phyloP scores from a whole-genome alignment of 2,888 invertebrate genomes.

The Vesta saturnalis region DNA sequence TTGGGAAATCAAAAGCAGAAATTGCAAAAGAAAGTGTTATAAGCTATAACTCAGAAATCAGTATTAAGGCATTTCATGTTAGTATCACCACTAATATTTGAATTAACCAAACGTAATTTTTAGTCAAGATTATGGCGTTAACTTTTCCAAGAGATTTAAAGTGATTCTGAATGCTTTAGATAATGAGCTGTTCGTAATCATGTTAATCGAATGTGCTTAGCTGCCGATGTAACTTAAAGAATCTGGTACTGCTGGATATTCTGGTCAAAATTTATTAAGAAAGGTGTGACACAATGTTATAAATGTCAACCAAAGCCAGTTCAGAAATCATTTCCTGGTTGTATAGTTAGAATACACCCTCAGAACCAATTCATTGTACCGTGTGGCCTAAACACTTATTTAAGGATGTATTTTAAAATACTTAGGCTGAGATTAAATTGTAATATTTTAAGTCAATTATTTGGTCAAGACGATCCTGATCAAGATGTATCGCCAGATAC shows the following conservation, averaged over 20 bases:
- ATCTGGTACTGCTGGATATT: constrained; percentile 97
- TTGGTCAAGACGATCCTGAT: constrained; percentile 96
- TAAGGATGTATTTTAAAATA: constrained; percentile 87
- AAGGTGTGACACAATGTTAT: constrained; percentile 93
- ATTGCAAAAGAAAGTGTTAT: constrained; percentile 92
- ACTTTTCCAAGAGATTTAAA: constrained; percentile 90
- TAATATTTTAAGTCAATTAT: constrained; percentile 79
- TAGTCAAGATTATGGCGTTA: constrained; percentile 88
- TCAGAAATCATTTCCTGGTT: constrained; percentile 95
- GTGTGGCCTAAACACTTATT: constrained; percentile 99
- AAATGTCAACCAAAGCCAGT: constrained; percentile 94
- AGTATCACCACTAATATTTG: constrained; percentile 84
- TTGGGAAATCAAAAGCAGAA: constrained; percentile 95
- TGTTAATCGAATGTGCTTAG: constrained; percentile 98
- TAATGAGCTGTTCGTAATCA: constrained; percentile 96
- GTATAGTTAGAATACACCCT: constrained; percentile 98
- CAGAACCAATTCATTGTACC: constrained; percentile 98
- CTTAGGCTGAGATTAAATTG: background rate
- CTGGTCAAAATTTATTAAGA: constrained; percentile 91
- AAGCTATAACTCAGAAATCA: constrained; percentile 87
- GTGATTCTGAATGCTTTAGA: constrained; percentile 97
- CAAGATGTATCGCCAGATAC: constrained; percentile 98
- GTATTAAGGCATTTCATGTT: constrained; percentile 91
- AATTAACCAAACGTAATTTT: background rate
- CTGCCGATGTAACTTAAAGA: constrained; percentile 94